A percentile compares a stretch with the other conserved stretches of the same genome.
Conservation (phyloP, 30 jellyfish, hydroid and myxozoan species). For the Cassiopea andromeda region DNA sequence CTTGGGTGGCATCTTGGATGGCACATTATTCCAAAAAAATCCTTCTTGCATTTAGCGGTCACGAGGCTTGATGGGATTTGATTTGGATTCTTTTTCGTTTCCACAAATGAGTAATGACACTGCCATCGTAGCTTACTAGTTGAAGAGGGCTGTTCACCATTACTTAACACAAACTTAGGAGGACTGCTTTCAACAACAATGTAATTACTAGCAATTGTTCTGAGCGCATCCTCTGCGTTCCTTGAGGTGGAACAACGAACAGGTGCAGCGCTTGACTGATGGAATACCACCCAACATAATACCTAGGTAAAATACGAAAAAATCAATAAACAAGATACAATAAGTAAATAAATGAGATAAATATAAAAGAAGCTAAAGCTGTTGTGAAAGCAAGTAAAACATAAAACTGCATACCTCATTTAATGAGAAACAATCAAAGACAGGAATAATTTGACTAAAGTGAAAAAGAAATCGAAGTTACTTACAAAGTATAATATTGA, state of each 20-base stretch:
- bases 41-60: constrained; percentile 42
- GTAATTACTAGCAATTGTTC: background rate
- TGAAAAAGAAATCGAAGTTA: too few species aligned
- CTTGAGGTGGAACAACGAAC: constrained; percentile 19
- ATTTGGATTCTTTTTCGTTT: constrained; percentile 52
- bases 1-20: constrained; percentile 58
- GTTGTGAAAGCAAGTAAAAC: background rate
- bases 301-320: background rate
- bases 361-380: background rate
- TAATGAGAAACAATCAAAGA: background rate
- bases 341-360: background rate
- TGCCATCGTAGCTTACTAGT: background rate
- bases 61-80: constrained; percentile 47
- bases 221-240: constrained; percentile 35
- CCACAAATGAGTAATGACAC: constrained; percentile 47
- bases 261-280: background rate
- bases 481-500: too few species aligned
- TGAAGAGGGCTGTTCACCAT: background rate
- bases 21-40: constrained; percentile 12
- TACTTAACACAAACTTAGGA: background rate
- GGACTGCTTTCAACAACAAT: constrained; percentile 6
- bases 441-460: too few species aligned
- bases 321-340: background rate
- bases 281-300: background rate
- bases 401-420: background rate